Evolutionary conservation across 2,888 invertebrate genomes (phyloP), one percentile per base, ranked within the genome.

Genomic region (Andrena hattorfiana): DNA sequence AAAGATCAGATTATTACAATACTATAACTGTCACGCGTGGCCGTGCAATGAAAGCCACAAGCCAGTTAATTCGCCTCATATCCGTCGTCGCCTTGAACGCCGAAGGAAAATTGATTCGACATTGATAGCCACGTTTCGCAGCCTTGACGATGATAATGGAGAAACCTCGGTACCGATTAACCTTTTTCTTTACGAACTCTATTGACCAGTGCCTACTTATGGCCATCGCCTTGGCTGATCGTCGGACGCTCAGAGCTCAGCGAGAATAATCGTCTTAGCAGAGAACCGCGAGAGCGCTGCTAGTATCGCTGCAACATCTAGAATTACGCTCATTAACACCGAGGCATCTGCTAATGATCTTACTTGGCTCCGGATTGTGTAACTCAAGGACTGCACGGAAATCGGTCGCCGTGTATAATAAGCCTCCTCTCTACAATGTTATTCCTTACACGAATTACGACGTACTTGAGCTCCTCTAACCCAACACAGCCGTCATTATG

Each of bases 271-370:
- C 85, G 84, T 86, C 83, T 87, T 85, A 84, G 81, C 75, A 85
- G 79, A 84, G 85, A 83, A 79, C 84, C 85, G 83, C 80, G 81
- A 86, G 85, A 81, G 85, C 63, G 81, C 56, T 85, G 83, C 76
- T 83, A 86, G 89, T 89, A 91, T 91, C 90, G 89, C 85, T 85
- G 88, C 87, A 90, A 90, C 89, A 91, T 89, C 88, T 90, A 89
- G 89, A 92, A 92, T 93, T 91, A 91, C 90, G 91, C 92, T 93
- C 90, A 92, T 93, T 92, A 92, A 90, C 90, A 90, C 90, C 87
- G 85, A 90, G 89, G 91, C 91, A 92, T 92, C 91, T 89, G 91
- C 91, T 92, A 92, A 93, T 91, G 91, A 92, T 91, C 89, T 90
- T 88, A 89, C 91, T 92, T 90, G 91, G 90, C 90, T 90, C 85